Evolutionary conservation across 2,888 invertebrate genomes (phyloP), one percentile per base, ranked within the genome.

Genomic region (Atherix ibis): DNA sequence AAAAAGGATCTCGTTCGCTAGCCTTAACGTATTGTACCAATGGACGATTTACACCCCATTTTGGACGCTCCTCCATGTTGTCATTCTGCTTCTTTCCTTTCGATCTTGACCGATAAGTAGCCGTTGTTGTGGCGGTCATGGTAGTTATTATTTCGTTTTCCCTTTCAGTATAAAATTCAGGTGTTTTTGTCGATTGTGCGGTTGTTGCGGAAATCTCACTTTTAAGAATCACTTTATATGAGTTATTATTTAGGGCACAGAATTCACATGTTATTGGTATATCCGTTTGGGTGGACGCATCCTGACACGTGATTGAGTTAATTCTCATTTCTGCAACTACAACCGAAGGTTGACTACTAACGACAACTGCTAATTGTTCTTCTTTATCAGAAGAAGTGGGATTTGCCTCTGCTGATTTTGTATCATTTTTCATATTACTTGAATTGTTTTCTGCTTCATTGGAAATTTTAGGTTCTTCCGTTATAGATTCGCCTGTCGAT

Each of bases 1-100:
- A 84, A 53, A 82, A 74, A 1, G 83, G 83, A 63, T 88, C 88
- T 49, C 87, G 81, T 54, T 88, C 88, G 50, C 87, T 87, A 59
- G 88, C 87, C 51, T 87, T 87, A 39, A 85, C 70, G 51, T 87
- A 88, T 47, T 83, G 76, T 8, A 80, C 80, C 16, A 76, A 75
- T 4, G 85, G 84, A 43, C 75, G 66, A 47, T 78, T 79, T 2
- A 73, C 79, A 27, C 77, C 73, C 82, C 82, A 76, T 59, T 82
- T 72, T 9, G 77, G 74, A 37, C 81, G 65, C 54, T 71, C 70
- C 51, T 71, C 71, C 47, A 73, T 62, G 48, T 54, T 56, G 14
- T 41, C 41, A 22, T 44, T 45, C 18, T 44, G 36, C 4, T 42
- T 42, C 3, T 38, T 42, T 9, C 49, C 48, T 16, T 52, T 51